Evolutionary conservation across 2,113 vertebrate species (phyloP), one percentile per base, ranked within the genome.

Genomic region (Erythrocercus mccallii): DNA sequence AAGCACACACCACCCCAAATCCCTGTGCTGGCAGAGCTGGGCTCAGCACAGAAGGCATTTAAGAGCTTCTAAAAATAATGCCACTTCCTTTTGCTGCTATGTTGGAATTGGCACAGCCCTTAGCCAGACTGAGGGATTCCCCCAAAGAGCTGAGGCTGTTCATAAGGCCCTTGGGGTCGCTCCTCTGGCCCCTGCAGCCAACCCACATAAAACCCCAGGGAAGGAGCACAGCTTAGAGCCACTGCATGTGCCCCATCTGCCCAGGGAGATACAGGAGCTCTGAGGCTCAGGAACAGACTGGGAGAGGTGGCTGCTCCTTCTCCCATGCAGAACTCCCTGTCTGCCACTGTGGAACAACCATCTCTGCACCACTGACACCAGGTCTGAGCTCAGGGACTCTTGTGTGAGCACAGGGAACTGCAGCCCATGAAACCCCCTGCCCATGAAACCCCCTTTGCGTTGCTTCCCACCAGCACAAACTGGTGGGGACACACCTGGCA

Each of bases 281-380:
- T 6, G 0, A 25, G 37, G 9, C 28, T 42, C 15, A 27, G 45
- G 19, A 38, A 21, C 22, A 19, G 10, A 10, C 24, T 12, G 6
- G 4, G 24, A 69, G 68, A 31, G 10, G 30, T 1, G 14, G 15
- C 88, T 35, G 70, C 76, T 54, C 33, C 71, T 42, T 45, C 28
- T 71, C 5, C 54, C 2, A 16, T 2, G 0, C 28, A 9, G 35
- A 30, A 4, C n/a, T 57, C 53, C 24, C 2, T 0, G 0, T 9
- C 4, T 14, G 33, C 9, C 0, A 1, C 42, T 65, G 56, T 22
- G 60, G 56, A 81, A 92, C 1, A 38, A 27, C 44, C 0, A 0
- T 1, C 4, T 17, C 58, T 23, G 22, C 3, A 13, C 20, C 15
- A 42, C 23, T 57, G 15, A 25, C 81, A 54, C 33, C 42, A 33